phyloP scores from a whole-genome alignment of 2,113 vertebrate species.

The Poecilia latipinna region DNA sequence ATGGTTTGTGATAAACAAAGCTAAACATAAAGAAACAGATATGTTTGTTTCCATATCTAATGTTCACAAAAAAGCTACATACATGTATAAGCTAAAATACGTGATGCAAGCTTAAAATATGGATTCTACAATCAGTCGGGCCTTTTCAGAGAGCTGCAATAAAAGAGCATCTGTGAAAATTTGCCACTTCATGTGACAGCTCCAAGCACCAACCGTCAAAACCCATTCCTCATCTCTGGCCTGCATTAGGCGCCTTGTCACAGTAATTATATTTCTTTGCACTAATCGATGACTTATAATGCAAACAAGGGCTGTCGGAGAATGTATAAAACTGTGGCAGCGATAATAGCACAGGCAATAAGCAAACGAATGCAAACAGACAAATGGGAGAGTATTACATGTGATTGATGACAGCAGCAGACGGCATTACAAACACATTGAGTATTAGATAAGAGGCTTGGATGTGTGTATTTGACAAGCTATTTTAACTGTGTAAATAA shows the following conservation, averaged over 20 bases:
- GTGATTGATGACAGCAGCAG: conserved; percentile 68
- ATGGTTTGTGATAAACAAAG: neutral
- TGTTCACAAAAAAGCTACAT: conserved; percentile 11
- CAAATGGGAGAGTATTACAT: conserved; percentile 65
- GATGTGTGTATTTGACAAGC: conserved; percentile 47
- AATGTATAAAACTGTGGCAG: conserved; percentile 75
- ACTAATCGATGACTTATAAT: conserved; percentile 79
- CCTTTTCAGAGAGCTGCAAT: conserved; percentile 34
- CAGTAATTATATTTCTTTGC: conserved; percentile 78
- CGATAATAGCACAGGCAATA: conserved; percentile 70
- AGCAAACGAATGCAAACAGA: conserved; percentile 75
- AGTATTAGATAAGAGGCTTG: conserved; percentile 34
- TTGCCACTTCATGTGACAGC: conserved; percentile 52
- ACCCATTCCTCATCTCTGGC: conserved; percentile 69
- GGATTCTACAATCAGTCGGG: conserved; percentile 24
- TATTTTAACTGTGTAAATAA: conserved; percentile 30
- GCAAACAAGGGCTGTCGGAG: conserved; percentile 75
- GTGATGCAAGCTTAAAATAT: conserved; percentile 12
- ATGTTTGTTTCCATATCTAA: neutral
- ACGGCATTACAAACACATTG: conserved; percentile 38
- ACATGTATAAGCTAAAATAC: conserved; percentile 1
- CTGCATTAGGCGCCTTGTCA: conserved; percentile 72
- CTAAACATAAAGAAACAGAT: neutral
- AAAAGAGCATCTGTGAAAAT: conserved; percentile 36
- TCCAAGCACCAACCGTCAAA: conserved; percentile 69